Evolutionary conservation across 2,113 vertebrate genomes (phyloP).

Genomic region (Regulus satrapa): DNA sequence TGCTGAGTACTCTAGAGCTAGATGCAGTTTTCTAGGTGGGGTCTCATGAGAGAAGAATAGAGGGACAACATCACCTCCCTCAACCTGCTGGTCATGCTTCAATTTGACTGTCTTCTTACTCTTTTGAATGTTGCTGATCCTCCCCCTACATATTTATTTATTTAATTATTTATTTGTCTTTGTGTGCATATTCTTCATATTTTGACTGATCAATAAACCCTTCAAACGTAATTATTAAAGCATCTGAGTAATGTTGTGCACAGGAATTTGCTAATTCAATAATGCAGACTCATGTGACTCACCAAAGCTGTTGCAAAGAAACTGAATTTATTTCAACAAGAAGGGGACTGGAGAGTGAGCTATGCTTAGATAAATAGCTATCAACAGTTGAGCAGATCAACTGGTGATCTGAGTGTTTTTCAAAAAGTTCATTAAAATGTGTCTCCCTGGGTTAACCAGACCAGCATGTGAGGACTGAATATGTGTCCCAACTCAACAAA

Average conservation of each 20-base stretch:
- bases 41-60: not conserved
- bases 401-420: not conserved
- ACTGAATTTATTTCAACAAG: not conserved
- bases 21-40: not conserved
- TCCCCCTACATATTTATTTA: too few species aligned
- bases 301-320: not conserved
- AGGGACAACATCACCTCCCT: not conserved
- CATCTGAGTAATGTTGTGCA: accelerated
- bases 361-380: not conserved
- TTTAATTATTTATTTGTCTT: not conserved
- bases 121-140: not conserved
- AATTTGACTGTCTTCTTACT: not conserved
- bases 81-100: not conserved
- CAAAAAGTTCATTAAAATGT: not conserved
- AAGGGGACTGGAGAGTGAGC: not conserved
- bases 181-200: not conserved
- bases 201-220: not conserved
- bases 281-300: not conserved
- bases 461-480: not conserved
- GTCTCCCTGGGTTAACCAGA: not conserved
- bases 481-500: accelerated
- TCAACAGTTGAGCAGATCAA: not conserved
- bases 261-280: not conserved
- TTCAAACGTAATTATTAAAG: not conserved
- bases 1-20: not conserved